Evolutionary conservation across 2,797 vertebrate genomes (phyloP), one percentile per base, ranked within the genome.

Genomic region (Eutrigla gurnardus): DNA sequence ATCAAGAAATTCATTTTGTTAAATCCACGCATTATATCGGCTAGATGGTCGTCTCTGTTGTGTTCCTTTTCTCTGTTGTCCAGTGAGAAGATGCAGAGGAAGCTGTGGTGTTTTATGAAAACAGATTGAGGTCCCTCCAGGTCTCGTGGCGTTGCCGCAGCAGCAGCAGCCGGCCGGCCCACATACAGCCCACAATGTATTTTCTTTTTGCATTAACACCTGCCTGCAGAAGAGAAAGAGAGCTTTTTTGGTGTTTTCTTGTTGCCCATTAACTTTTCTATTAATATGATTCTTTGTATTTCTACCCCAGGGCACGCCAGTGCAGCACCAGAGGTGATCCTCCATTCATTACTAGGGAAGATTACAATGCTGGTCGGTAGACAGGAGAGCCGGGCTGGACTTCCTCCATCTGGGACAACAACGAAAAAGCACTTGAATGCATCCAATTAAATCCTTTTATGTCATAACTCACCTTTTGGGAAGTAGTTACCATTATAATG

Each of bases 231-330:
- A 45, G 40, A 50, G 36, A 64, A 47, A 36, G 43, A 82, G 42
- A 70, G 77, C 5, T 75, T 84, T 75, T 84, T 79, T 72, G 63
- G 54, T 79, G 61, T 72, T 86, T 85, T 79, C 45, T 55, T 2
- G 47, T 71, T 66, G 40, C n/a, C 46, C 65, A 61, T 82, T 78
- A 78, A 53, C 63, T 74, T 79, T 72, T 25, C 52, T 63, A 7
- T 73, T 55, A 0, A 53, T 58, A 76, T 63, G 14, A 47, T 57
- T 64, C 3, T 67, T 59, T 75, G 33, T 59, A 33, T 80, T 15
- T 39, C 36, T 53, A n/a, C 42, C 55, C 49, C 10, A 39, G 40
- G 58, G 39, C 55, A 59, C 37, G 15, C 11, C 13, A 59, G 39
- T 33, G 40, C 39, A 64, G 43, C 6, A 68, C 40, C 46, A 52